phyloP scores from a whole-genome alignment of 2,888 invertebrate genomes.

The Anodontia alba region DNA sequence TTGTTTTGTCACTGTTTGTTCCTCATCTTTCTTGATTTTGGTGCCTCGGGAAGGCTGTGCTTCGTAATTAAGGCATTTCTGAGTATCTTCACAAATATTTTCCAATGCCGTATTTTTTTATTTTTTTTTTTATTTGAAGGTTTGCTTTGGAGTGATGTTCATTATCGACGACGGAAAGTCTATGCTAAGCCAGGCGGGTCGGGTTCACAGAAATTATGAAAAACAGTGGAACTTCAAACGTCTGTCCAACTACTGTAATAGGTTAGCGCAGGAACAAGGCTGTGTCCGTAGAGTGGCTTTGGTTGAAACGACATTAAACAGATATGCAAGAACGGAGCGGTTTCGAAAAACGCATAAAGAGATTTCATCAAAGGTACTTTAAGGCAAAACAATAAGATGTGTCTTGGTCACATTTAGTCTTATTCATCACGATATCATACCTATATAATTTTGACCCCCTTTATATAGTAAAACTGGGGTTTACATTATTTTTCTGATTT shows the following conservation, averaged over 20 bases:
- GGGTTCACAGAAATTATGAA: conserved; percentile 48
- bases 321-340: conserved; percentile 46
- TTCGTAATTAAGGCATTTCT: too few relatives aligned
- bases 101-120: too few relatives aligned
- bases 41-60: too few relatives aligned
- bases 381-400: too few relatives aligned
- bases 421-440: too few relatives aligned
- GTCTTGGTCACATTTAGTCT: too few relatives aligned
- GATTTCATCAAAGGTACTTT: conserved; percentile 46
- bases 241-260: conserved; percentile 37
- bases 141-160: conserved; percentile 44
- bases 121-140: not conserved
- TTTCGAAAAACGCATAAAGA: conserved; percentile 38
- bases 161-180: conserved; percentile 38
- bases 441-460: too few relatives aligned
- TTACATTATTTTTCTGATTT: too few relatives aligned
- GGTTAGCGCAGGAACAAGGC: conserved; percentile 10
- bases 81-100: too few relatives aligned
- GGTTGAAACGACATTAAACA: conserved; percentile 52
- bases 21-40: too few relatives aligned
- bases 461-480: too few relatives aligned
- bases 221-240: conserved; percentile 43
- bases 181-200: conserved; percentile 48
- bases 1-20: too few relatives aligned
- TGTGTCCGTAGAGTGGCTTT: conserved; percentile 41